Base-by-base conservation (phyloP, 2,797 vertebrate species). In the Chloroceryle inda region DNA sequence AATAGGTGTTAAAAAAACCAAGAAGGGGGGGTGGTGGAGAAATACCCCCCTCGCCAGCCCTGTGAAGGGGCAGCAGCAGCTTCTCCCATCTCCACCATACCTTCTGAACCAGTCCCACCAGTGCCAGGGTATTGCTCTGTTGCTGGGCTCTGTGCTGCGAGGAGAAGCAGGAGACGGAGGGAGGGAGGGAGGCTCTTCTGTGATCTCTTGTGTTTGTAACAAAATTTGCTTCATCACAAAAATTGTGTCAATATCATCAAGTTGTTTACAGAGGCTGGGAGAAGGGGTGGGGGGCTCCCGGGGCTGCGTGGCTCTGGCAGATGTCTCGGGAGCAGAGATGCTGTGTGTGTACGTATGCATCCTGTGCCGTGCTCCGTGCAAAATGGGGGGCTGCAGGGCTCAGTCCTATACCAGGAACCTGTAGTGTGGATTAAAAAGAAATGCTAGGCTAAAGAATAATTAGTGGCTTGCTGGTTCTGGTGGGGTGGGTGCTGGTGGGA, bases 401-500 rank as follows among this genome's bases (percentile, higher is more conserved):
- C 23, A 5, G 2, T 78, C 56, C 53, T 49, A 0, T 1, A 2
- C 1, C 0, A 35, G 67, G 81, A 97, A 96, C 92, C 74, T 58
- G 88, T 62, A 63, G 53, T 29, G 55, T 31, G 78, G 66, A 19
- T 84, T 88, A 78, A 94, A 62, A 93, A 78, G 85, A 92, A 96
- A 68, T 67, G 11, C 61, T 40, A 33, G 23, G 88, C 76, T 82
- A 67, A 79, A 88, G 92, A 84, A 56, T 61, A 19, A 88, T 61
- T 42, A 74, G 95, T 45, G 92, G 80, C 40, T 92, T 64, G 50
- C 80, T 58, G 61, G 61, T 53, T 13, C 18, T 47, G 61, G 53
- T 61, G 85, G 88, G 84, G 81, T 37, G 79, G 85, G 64, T 79
- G 80, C 88, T 66, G 87, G 71, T 87, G 90, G 92, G 89, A 88